phyloP scores from a whole-genome alignment of 1,140 invertebrate species.

The Teleogryllus occipitalis region DNA sequence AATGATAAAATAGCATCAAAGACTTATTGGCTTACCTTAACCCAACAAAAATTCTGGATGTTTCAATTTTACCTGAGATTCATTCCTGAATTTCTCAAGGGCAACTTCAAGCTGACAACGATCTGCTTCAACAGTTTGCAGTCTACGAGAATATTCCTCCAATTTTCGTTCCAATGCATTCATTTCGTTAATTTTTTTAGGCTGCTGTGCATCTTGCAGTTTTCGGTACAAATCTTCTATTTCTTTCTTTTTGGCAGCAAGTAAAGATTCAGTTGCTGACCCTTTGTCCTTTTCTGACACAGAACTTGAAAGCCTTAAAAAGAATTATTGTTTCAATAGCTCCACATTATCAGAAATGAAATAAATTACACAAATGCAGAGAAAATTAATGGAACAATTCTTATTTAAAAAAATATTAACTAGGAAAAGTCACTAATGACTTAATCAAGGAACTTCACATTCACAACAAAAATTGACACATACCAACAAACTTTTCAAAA shows the following conservation, averaged over 20 bases:
- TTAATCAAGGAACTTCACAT: too few species aligned
- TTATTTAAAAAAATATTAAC: neutral
- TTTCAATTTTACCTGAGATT: conserved; percentile 31
- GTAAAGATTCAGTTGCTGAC: neutral
- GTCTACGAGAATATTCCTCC: conserved; percentile 38
- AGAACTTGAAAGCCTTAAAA: conserved; percentile 24
- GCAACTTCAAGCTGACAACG: conserved; percentile 45
- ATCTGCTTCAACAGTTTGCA: conserved; percentile 39
- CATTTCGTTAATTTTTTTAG: conserved; percentile 33
- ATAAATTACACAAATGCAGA: neutral
- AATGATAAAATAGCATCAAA: too few species aligned
- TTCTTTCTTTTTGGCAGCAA: conserved; percentile 36
- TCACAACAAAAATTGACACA: too few species aligned
- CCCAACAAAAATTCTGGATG: neutral
- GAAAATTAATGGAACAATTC: neutral
- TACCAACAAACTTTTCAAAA: too few species aligned
- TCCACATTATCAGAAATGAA: neutral
- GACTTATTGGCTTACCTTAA: too few species aligned
- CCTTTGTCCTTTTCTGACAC: conserved; percentile 33
- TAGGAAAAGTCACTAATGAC: too few species aligned
- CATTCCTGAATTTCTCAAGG: conserved; percentile 35
- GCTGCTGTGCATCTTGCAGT: conserved; percentile 39
- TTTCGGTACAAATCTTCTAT: conserved; percentile 46
- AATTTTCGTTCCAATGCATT: conserved; percentile 38
- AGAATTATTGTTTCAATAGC: too few species aligned